Base-by-base conservation (phyloP, 2,797 vertebrate species). In the Buphagus erythrorhynchus region DNA sequence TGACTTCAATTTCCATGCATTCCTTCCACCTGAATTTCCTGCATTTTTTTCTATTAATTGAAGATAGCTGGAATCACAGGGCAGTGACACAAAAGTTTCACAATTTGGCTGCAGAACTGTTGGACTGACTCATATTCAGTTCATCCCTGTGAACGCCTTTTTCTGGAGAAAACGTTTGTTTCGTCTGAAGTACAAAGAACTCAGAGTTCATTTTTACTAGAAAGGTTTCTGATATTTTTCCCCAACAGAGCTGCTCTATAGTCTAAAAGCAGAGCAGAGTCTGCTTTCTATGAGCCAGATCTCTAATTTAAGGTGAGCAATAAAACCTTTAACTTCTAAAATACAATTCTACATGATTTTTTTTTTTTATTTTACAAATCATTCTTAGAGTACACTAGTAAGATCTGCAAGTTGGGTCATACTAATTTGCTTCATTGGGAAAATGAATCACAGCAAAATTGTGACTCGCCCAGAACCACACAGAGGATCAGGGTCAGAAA, bases 21-120 rank as follows among this genome's bases (percentile, higher is more conserved):
- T 96, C 93, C 74, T 95, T 95, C 82, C 93, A 96, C 95, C 88
- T 96, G 96, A 96, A 93, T 95, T 93, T 95, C 82, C 62, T 84
- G 36, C 59, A 17, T 90, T 84, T 93, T 89, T 88, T 49, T 15
- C 26, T 78, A 26, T 88, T 94, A 94, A 86, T 90, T 96, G 89
- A 92, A 91, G 94, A 88, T 96, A 90, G 82, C 25, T 96, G 74
- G 82, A 94, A 93, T 95, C 79, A 83, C 86, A 75, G 71, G 65
- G 76, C 54, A 88, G 36, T 90, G 82, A 95, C 96, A 95, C 85
- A 94, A 63, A 86, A 57, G 54, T 90, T 94, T 86, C 91, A 93
- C 86, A 92, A 95, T 76, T 91, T 74, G 63, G 48, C 73, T 69
- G 72, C 42, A 29, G 82, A 43, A 13, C 79, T 26, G 3, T 14